Base-by-base conservation (phyloP, 2,888 invertebrate genomes). In the Cordilura impudica region DNA sequence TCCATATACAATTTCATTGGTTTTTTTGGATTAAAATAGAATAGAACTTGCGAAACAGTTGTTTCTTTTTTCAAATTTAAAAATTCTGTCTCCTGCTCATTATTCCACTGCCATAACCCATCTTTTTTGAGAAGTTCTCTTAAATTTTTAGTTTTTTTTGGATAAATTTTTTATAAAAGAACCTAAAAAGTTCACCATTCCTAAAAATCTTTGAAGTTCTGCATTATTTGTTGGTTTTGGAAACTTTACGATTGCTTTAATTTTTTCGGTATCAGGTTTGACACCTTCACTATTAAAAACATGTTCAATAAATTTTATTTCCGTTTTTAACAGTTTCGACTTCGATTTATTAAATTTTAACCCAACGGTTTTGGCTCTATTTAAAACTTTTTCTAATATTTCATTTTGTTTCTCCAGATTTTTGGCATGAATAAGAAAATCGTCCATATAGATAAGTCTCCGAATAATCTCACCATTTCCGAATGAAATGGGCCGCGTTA, bases 171-270 rank as follows among this genome's bases (percentile, higher is more conserved):
- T 69, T 53, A 83, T 65, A 81, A 83, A 83, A 21, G 60, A 78
- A 31, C 79, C 66, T 43, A 81, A 66, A 75, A 82, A 83, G 56
- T 83, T 83, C 3, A 82, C 49, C 69, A 76, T 70, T 18, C 78
- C 79, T 19, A 79, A 53, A 43, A 75, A 71, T 14, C 67, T 18
- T 18, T 65, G 51, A 3, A 49, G 18, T 29, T 63, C 31, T 16
- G 12, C 10, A 18, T 26, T 31, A 10, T 61, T 51, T 8, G 16
- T 21, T 8, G 60, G 53, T 19, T 26, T 14, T 43, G 47, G 29
- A 19, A 45, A 10, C 10, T n/a, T 12, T 12, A 31, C 16, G 18
- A 49, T 31, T 26, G 47, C 26, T 19, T 45, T 16, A 10, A 35
- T 58, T 54, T 58, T 66, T 4, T 45, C 58, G 4, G 31, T 16